A percentile compares a stretch with the other conserved stretches of the same genome.
Conservation (phyloP, 2,113 vertebrate genomes). For the Heptranchias perlo region DNA sequence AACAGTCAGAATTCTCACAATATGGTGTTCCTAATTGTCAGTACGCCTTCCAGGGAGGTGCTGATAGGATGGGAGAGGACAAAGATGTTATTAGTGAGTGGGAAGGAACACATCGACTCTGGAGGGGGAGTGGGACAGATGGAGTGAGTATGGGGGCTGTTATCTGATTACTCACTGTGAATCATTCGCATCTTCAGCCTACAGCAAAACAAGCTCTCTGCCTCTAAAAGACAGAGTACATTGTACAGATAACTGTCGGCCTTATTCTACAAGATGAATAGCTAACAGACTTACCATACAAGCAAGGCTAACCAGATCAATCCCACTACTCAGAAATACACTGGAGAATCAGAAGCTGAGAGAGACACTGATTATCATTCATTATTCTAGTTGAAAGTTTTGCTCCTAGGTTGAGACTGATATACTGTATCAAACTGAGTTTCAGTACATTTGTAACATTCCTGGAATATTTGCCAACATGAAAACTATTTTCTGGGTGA, state of each 20-base stretch:
- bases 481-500: neutral
- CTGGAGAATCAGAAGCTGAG: neutral
- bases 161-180: conserved; percentile 45
- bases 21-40: conserved; percentile 40
- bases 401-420: neutral
- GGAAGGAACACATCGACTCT: conserved; percentile 45
- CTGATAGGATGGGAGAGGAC: conserved; percentile 47
- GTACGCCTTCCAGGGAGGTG: conserved; percentile 48
- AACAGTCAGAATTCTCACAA: neutral
- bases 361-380: neutral
- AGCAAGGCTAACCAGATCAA: neutral
- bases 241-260: neutral
- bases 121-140: conserved; percentile 49
- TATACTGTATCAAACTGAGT: neutral
- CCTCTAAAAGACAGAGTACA: neutral
- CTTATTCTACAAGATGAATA: neutral
- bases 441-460: neutral
- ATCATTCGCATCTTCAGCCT: conserved; percentile 39
- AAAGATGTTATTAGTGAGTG: conserved; percentile 45
- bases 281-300: neutral
- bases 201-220: neutral
- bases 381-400: neutral
- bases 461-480: neutral
- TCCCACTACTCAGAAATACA: neutral
- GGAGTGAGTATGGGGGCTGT: conserved; percentile 47